Base-by-base conservation (phyloP, 2,888 invertebrate genomes). In the Abscondita cerata region DNA sequence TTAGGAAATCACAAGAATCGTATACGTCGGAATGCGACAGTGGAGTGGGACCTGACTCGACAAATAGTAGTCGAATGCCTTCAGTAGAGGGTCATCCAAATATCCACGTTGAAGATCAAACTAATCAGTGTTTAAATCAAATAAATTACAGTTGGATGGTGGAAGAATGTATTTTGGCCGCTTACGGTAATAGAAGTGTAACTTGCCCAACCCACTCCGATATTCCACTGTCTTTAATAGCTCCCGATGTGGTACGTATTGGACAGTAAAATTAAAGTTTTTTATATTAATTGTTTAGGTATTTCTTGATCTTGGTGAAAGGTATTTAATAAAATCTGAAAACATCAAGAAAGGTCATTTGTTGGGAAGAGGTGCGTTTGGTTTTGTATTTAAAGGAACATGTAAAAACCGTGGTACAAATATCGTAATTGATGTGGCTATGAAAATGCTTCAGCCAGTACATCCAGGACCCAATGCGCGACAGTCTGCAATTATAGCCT, bases 351-450 rank as follows among this genome's bases (percentile, higher is more conserved):
- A 92, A 59, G 90, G 89, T 0, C 84, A 87, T 0, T 81, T 93
- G 52, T 84, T 96, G 33, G 98, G 98, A 0, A 88, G 97, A n/a
- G 99, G 99, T 1, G 97, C 98, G 0, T 99, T 98, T 83, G 98
- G 98, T 1, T 96, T 98, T 72, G 99, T 99, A 6, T 95, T 96
- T 78, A 87, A 90, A 72, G 95, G 92, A 0, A 84, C 84, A 3
- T 91, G 90, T 78, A 87, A 87, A 66, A 77, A 85, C 46, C 82
- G 86, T 44, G 83, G 84, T 6, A 81, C 84, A 1, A 83, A 85
- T 52, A 80, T 81, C 1, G 83, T 84, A 59, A 83, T 86, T 15
- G 87, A 91, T 60, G 93, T 97, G 1, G 98, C 98, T 0, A 89
- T 98, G 83, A 98, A 98, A 82, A 95, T 97, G 87, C 81, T 98